A percentile compares a stretch with the other conserved stretches of the same genome.
These are phyloP conservation scores for Diachasmimorpha longicaudata DNA, from an alignment of 1,140 invertebrate species.

Conservation along the genomic window DNA sequence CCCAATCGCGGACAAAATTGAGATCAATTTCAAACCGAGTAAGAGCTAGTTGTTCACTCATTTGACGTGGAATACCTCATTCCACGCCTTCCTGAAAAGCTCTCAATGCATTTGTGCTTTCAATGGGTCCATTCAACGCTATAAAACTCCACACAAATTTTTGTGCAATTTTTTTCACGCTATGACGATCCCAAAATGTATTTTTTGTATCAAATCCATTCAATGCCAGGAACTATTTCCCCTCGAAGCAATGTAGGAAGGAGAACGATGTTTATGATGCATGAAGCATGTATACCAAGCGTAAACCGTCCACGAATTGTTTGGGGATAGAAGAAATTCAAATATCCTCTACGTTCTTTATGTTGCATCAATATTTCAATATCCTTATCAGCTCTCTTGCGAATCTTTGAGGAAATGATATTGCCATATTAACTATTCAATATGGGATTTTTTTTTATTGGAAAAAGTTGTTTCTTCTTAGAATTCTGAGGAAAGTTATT, in stretches of 20 bases:
- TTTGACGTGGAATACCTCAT: too few species aligned
- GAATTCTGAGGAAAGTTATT: neutral
- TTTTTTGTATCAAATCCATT: neutral
- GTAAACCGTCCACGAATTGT: constrained; percentile 19
- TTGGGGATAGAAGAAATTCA: neutral
- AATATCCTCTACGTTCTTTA: constrained; percentile 41
- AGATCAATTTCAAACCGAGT: too few species aligned
- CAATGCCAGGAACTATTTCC: neutral
- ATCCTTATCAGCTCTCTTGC: neutral
- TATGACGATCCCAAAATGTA: too few species aligned
- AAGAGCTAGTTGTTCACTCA: too few species aligned
- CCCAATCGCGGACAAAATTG: too few species aligned
- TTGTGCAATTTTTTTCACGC: too few species aligned
- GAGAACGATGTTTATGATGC: neutral
- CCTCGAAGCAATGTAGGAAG: neutral
- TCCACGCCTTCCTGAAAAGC: too few species aligned
- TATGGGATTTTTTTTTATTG: neutral
- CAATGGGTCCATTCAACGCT: too few species aligned
- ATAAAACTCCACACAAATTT: too few species aligned
- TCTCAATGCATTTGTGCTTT: too few species aligned
- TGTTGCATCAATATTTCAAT: constrained; percentile 33
- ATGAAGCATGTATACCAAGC: neutral
- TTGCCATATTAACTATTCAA: neutral
- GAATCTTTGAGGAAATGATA: neutral
- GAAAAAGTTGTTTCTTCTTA: neutral